Evolutionary conservation across 2,113 vertebrate species (phyloP).

Genomic region (Pheucticus melanocephalus): DNA sequence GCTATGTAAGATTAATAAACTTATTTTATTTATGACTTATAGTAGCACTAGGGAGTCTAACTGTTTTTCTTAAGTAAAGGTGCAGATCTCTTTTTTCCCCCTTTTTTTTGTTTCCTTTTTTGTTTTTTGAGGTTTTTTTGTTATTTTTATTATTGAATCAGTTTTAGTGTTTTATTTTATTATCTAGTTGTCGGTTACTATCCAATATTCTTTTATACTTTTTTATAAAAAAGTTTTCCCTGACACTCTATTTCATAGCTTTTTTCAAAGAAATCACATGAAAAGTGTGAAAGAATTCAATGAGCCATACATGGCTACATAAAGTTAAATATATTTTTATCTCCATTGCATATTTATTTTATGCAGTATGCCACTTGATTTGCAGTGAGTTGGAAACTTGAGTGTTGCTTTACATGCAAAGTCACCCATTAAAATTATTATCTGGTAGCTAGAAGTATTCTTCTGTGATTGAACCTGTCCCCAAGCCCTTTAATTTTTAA

Average conservation of each 20-base stretch:
- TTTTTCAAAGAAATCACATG: slow-evolving; percentile 23
- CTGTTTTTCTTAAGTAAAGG: not conserved
- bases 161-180: slow-evolving; percentile 23
- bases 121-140: accelerated
- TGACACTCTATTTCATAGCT: not conserved
- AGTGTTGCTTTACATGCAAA: not conserved
- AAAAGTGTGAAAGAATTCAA: slow-evolving; percentile 37
- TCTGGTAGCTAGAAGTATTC: not conserved
- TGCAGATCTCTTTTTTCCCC: not conserved
- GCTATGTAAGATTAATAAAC: not conserved
- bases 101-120: not conserved
- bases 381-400: not conserved
- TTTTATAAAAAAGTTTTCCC: slow-evolving; percentile 1
- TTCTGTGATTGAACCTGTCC: not conserved
- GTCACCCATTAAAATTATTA: not conserved
- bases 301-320: not conserved
- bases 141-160: not conserved
- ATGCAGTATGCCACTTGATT: not conserved
- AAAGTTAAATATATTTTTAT: slow-evolving; percentile 31
- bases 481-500: not conserved
- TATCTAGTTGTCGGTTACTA: slow-evolving; percentile 32
- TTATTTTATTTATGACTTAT: not conserved
- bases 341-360: not conserved
- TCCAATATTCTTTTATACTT: slow-evolving; percentile 13
- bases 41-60: not conserved